These are phyloP conservation scores for Palythoa heliodiscus DNA, from an alignment of 92 coral and sea anemone genomes.

Conservation along the genomic window DNA sequence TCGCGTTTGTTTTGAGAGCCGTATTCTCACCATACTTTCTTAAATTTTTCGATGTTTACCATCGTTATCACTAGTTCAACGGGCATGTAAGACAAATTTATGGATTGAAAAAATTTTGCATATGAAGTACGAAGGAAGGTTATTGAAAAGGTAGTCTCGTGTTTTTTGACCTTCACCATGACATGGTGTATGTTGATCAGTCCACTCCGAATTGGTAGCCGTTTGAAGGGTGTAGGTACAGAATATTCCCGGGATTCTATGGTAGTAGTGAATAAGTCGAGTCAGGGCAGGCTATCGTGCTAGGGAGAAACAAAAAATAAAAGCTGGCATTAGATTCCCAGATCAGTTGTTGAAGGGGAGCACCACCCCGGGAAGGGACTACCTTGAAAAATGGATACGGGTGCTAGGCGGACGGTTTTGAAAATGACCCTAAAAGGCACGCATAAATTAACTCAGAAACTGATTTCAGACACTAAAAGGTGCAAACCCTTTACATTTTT, in stretches of 20 bases:
- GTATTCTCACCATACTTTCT: no score
- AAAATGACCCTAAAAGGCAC: no score
- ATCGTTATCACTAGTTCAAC: not conserved
- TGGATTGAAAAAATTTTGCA: not conserved
- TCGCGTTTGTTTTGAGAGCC: no score
- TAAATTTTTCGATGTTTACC: no score
- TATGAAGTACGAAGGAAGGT: not conserved
- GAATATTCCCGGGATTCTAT: conserved; percentile 92
- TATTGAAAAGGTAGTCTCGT: conserved; percentile 90
- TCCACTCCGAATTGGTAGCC: conserved; percentile 94
- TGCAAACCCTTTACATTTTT: no score
- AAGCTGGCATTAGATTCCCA: no score
- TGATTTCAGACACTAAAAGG: no score
- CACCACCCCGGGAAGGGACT: no score
- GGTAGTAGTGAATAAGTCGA: conserved; percentile 94
- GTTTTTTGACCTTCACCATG: conserved; percentile 99
- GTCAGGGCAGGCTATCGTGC: conserved; percentile 85
- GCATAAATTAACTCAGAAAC: no score
- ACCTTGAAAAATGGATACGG: no score
- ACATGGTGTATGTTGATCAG: conserved; percentile 97
- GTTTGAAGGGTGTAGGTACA: conserved; percentile 97
- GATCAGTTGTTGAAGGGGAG: no score
- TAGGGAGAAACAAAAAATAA: not conserved
- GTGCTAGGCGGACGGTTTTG: no score
- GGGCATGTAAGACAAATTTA: not conserved